Base-by-base conservation (phyloP, 1,140 invertebrate species). In the Pissodes strobi region DNA sequence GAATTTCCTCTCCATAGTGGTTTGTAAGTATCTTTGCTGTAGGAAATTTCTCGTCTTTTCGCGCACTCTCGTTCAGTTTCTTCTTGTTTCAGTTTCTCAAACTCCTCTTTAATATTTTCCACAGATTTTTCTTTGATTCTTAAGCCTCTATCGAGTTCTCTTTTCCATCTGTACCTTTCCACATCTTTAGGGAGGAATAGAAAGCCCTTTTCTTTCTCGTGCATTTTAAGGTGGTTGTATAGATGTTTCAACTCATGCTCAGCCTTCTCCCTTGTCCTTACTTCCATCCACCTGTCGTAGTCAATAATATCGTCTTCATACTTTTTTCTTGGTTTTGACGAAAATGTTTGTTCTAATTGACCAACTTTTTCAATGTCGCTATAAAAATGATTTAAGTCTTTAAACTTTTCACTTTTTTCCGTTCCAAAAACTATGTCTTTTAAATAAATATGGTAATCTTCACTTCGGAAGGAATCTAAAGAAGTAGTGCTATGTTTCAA, bases 311-410 rank as follows among this genome's bases (percentile, higher is more conserved):
- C 88, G 67, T 90, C 86, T 74, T 91, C 88, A 70, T 87, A 85
- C 75, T 82, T 87, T 71, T 85, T 78, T 70, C 89, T 81, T 2
- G 88, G 87, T 49, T 87, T 83, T 27, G 92, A 79, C 70, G 91
- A 90, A 59, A 80, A 82, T 1, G 80, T 84, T 0, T 87, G 90
- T 79, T 94, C 91, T 25, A 97, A 80, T 65, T 93, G 84, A 0
- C 87, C 88, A 43, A 95, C 87, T 73, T 92, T 85, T 78, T 95
- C 94, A 30, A 97, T 82, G 66, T 88, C 92, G 22, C 87, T 82
- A 76, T 95, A 97, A 75, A 95, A 92, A 41, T 90, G 87, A 74
- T 91, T 89, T 4, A 97, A 80, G 62, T 94, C 92, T 60, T 88
- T 86, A 78, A 97, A 97, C 48, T 89, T 85, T 58, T 89, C 87